Base-by-base conservation (phyloP, 2,113 vertebrate species). In the Trematocara macrostoma region DNA sequence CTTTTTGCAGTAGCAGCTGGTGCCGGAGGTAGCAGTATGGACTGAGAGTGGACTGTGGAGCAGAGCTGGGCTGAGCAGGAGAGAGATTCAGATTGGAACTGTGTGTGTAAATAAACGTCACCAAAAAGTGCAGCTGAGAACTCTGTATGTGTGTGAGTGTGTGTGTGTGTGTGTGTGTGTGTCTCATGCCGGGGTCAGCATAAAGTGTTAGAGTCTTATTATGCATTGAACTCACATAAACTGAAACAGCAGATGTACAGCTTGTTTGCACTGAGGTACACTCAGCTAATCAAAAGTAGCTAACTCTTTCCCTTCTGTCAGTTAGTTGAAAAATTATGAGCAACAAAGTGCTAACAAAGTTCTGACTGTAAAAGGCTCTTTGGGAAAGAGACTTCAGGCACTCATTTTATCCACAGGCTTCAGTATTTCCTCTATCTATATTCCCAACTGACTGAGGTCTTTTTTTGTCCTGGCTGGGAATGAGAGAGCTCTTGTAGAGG, bases 401-500 rank as follows among this genome's bases (percentile, higher is more conserved):
- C 69, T 89, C 81, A 79, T 89, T 90, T 84, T 85, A 88, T 89
- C 92, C 87, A 84, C 78, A 79, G 87, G 56, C 87, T 82, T 64
- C 59, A 67, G 81, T 69, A 61, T 92, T 89, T 93, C 71, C 87
- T 89, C 81, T 89, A 61, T 84, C 61, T 91, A n/a, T 87, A 82
- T 84, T 87, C 85, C 80, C 80, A 74, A 56, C 31, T 83, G 90
- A 87, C 71, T 89, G 20, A 49, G 82, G 81, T 85, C 78, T 88
- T 80, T 85, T 87, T 76, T 55, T 81, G 61, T 88, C 71, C 87
- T 92, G 87, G 81, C 89, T 83, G 45, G 38, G 84, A 93, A 91
- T 92, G 90, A 94, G 89, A 92, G 86, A 84, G 85, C 84, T 61
- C 82, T 69, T 87, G 79, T 82, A 49, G 84, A 90, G 85, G 87